Conservation (phyloP, 2,113 vertebrate species). For the Probosciger aterrimus region DNA sequence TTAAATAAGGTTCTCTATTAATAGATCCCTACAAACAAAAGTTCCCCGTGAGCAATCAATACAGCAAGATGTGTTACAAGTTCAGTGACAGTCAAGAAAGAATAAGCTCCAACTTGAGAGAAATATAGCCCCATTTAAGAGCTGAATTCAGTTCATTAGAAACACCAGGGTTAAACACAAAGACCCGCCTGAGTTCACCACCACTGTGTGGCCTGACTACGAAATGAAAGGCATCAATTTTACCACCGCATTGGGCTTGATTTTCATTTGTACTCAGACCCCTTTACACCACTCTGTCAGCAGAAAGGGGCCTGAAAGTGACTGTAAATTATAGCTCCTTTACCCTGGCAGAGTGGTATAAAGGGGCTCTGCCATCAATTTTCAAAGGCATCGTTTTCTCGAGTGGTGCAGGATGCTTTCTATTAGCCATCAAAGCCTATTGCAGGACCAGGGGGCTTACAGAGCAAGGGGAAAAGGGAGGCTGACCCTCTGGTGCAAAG, state of each 20-base stretch:
- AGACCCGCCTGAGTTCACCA: neutral
- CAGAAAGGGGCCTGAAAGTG: neutral
- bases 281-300: neutral
- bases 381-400: neutral
- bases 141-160: constrained; percentile 33
- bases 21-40: neutral
- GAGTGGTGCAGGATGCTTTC: neutral
- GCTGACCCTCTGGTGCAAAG: neutral
- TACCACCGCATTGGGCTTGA: neutral
- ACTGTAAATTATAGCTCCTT: neutral
- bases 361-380: neutral
- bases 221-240: constrained; percentile 35
- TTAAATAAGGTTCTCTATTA: constrained; percentile 54
- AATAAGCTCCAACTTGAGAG: neutral
- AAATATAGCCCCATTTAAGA: neutral
- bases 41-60: neutral
- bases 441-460: accelerated
- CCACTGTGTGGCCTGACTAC: neutral
- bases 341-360: neutral
- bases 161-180: constrained; percentile 24
- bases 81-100: neutral
- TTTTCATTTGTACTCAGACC: constrained; percentile 1
- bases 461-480: neutral
- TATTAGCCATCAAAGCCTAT: neutral
- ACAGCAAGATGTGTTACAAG: neutral